Percentiles rank a stretch among this genome's conserved stretches.
These are phyloP conservation scores for Lasioglossum figueresi DNA, from an alignment of 2,888 invertebrate species.

Conservation along the genomic window DNA sequence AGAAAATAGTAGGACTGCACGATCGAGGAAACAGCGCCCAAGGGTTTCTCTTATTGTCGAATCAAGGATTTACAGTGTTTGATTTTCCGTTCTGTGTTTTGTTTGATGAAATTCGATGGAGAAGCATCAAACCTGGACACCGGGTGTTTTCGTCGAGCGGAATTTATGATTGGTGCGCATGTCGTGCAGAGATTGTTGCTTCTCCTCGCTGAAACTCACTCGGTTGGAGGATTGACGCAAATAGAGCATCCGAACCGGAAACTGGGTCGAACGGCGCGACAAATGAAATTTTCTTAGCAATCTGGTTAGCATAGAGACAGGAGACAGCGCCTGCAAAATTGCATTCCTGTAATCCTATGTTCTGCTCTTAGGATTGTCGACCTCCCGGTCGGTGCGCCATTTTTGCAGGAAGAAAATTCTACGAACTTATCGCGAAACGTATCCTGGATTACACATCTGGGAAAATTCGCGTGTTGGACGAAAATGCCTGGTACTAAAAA, in stretches of 20 bases:
- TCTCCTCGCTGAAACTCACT: not conserved
- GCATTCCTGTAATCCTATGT: not conserved
- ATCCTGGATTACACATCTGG: not conserved
- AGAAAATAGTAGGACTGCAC: no score
- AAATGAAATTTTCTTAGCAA: slow-evolving; percentile 25
- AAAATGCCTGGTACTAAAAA: not conserved
- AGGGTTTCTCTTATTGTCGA: no score
- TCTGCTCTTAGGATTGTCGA: not conserved
- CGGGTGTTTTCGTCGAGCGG: not conserved
- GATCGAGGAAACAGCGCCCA: no score
- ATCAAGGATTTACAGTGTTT: no score
- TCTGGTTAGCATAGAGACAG: slow-evolving; percentile 4
- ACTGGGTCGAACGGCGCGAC: not conserved
- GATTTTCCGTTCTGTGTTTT: no score
- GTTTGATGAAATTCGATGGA: not conserved
- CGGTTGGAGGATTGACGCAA: no score
- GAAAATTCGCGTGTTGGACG: not conserved
- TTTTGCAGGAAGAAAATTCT: not conserved
- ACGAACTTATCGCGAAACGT: no score
- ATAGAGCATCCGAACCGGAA: not conserved
- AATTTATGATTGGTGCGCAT: not conserved
- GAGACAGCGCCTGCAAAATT: slow-evolving; percentile 8
- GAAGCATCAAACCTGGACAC: not conserved
- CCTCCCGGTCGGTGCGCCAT: not conserved
- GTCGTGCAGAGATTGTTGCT: not conserved